These are phyloP conservation scores for Enoplolaimus lenunculus DNA, from an alignment of 2,888 invertebrate species.

Conservation along the genomic window DNA sequence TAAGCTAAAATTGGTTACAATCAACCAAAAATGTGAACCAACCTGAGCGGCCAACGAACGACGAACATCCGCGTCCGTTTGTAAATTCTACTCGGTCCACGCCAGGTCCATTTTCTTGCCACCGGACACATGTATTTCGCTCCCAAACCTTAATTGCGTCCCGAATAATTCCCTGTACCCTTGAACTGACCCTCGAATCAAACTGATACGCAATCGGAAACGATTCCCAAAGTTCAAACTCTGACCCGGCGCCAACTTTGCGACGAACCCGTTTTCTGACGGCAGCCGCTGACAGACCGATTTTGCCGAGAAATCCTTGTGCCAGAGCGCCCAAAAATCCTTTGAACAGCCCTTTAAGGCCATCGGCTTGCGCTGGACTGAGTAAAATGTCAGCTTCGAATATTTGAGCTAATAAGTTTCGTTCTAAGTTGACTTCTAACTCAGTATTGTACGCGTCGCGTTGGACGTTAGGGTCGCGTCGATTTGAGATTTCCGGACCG, in stretches of 20 bases:
- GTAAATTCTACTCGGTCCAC: conserved; percentile 36
- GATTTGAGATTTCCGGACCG: background rate
- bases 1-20: background rate
- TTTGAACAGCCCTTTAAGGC: background rate
- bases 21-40: conserved; percentile 24
- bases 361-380: background rate
- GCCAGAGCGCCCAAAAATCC: background rate
- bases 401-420: background rate
- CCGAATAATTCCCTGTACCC: background rate
- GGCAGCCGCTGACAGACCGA: background rate
- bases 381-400: background rate
- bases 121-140: conserved; percentile 31
- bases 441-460: background rate
- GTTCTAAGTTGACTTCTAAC: background rate
- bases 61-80: conserved; percentile 38
- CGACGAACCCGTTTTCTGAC: background rate
- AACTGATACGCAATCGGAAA: background rate
- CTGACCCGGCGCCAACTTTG: background rate
- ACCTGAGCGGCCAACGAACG: conserved; percentile 36
- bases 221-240: background rate
- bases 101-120: conserved; percentile 31
- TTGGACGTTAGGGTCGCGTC: background rate
- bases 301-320: background rate
- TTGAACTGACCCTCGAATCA: background rate
- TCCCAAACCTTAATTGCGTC: conserved; percentile 27